A percentile compares a stretch with the other conserved stretches of the same genome.
Evolutionary conservation across 2,888 invertebrate genomes (phyloP).

Genomic region (Dicycla oo): DNA sequence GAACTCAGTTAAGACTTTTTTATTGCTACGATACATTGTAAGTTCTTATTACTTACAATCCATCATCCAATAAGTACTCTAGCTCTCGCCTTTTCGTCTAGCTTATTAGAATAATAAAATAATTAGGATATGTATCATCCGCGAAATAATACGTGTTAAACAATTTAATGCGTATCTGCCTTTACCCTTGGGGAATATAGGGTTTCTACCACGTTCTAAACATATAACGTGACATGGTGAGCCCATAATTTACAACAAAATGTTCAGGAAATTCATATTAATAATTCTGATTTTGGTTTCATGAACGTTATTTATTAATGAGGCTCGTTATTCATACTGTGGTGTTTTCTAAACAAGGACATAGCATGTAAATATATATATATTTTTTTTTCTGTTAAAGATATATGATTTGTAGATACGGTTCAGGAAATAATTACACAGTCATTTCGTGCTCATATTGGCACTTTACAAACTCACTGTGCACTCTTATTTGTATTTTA

Average conservation of each 20-base stretch:
- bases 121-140: not conserved
- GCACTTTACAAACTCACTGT: not conserved
- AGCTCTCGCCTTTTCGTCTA: not conserved
- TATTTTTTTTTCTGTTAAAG: not conserved
- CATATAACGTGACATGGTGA: conserved; percentile 1
- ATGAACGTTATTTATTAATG: conserved; percentile 1
- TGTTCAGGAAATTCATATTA: conserved; percentile 13
- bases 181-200: not conserved
- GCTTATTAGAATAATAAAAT: not conserved
- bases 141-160: not conserved
- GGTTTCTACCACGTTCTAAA: not conserved
- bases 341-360: not conserved
- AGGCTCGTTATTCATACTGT: not conserved
- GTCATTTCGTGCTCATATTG: not conserved
- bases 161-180: not conserved
- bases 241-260: conserved; percentile 8
- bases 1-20: not conserved
- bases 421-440: not conserved
- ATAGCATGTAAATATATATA: no score
- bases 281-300: conserved; percentile 16
- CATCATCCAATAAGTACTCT: conserved; percentile 1
- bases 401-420: not conserved
- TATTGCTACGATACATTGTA: not conserved
- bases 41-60: conserved; percentile 10
- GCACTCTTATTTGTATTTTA: not conserved